Conservation (phyloP, 2,113 vertebrate species). For the Seriola quinqueradiata region DNA sequence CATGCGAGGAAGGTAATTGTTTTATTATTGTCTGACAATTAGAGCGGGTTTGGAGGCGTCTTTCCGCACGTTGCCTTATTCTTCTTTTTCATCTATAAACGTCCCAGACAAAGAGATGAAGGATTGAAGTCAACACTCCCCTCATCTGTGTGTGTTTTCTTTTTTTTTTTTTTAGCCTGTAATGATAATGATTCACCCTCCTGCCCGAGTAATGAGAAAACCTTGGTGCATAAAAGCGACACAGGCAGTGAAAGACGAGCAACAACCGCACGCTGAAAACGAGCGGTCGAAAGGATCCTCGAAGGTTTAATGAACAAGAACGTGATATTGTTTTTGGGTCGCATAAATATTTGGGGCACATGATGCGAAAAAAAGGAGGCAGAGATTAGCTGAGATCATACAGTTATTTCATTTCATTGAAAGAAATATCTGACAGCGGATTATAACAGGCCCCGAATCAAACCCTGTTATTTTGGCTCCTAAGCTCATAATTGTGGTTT, state of each 20-base stretch:
- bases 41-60: neutral
- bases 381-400: constrained; percentile 73
- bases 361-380: constrained; percentile 29
- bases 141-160: neutral
- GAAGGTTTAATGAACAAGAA: constrained; percentile 61
- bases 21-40: constrained; percentile 21
- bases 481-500: constrained; percentile 81
- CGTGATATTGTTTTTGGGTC: constrained; percentile 41
- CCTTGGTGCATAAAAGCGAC: constrained; percentile 53
- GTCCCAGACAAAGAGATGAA: constrained; percentile 28
- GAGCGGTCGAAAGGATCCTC: constrained; percentile 46
- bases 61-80: constrained; percentile 27
- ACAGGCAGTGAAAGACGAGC: constrained; percentile 35
- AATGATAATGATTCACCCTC: constrained; percentile 54
- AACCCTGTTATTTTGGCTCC: constrained; percentile 73
- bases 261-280: constrained; percentile 13
- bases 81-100: constrained; percentile 34
- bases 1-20: constrained; percentile 7
- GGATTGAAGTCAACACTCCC: constrained; percentile 34
- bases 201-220: constrained; percentile 47
- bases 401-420: constrained; percentile 78
- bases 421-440: constrained; percentile 77
- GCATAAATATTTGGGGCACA: constrained; percentile 66
- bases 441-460: constrained; percentile 65
- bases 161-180: constrained; percentile 24